Conservation (phyloP, 2,113 vertebrate species). For the Carassius carassius region DNA sequence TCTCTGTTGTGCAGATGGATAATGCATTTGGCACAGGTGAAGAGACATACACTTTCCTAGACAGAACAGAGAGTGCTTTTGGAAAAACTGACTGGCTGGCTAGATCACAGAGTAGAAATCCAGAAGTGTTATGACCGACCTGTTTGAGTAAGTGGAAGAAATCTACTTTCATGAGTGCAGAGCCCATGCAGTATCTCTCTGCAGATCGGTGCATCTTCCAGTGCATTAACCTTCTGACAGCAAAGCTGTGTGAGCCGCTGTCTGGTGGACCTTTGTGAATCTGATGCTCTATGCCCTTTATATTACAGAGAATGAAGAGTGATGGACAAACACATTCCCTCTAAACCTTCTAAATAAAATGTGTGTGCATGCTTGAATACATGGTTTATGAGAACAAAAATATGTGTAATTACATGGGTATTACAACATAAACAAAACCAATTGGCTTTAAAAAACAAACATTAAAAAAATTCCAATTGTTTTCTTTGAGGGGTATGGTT, state of each 20-base stretch:
- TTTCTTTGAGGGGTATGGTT: too few relatives aligned
- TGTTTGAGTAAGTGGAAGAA: constrained; percentile 14
- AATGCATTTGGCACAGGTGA: constrained; percentile 52
- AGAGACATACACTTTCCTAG: constrained; percentile 14
- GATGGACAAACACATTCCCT: constrained; percentile 18
- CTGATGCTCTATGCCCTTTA: constrained; percentile 39
- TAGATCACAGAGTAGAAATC: constrained; percentile 37
- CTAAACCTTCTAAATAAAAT: constrained; percentile 10
- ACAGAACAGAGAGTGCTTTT: constrained; percentile 31
- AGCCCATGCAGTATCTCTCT: neutral
- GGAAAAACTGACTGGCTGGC: constrained; percentile 52
- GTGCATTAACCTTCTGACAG: constrained; percentile 31
- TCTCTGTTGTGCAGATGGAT: constrained; percentile 47
- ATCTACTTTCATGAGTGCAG: constrained; percentile 12
- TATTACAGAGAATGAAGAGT: neutral
- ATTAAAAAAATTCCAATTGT: too few relatives aligned
- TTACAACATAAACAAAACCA: too few relatives aligned
- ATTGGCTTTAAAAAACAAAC: too few relatives aligned
- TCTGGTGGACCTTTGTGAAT: neutral
- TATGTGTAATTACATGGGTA: too few relatives aligned
- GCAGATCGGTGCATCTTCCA: constrained; percentile 27
- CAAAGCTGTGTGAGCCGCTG: neutral
- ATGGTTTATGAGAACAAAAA: too few relatives aligned
- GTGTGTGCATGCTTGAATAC: too few relatives aligned
- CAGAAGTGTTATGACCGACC: constrained; percentile 42